Conservation (phyloP, 64 coral and sea anemone genomes). For the Stichodactyla mertensii region DNA sequence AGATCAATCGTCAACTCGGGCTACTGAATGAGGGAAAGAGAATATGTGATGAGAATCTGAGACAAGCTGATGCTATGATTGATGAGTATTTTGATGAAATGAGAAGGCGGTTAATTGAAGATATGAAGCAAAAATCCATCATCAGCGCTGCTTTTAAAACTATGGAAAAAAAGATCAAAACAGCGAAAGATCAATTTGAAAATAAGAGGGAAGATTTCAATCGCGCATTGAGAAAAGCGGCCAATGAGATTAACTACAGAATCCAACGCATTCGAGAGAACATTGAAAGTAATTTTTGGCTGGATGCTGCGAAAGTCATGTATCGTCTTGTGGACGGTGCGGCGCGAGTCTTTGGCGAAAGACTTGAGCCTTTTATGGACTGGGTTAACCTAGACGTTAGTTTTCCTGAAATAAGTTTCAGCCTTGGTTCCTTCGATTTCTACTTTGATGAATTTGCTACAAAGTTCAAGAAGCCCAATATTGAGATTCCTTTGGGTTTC, state of each 20-base stretch:
- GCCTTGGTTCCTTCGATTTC: constrained; percentile 39
- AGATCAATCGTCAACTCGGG: constrained; percentile 55
- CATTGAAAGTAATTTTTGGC: constrained; percentile 56
- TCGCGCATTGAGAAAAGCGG: constrained; percentile 1
- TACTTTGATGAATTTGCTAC: constrained; percentile 47
- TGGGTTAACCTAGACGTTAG: constrained; percentile 66
- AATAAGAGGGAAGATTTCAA: constrained; percentile 36
- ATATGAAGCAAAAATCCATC: constrained; percentile 54
- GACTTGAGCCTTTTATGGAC: constrained; percentile 56
- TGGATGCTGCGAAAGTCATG: constrained; percentile 50
- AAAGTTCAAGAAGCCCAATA: neutral
- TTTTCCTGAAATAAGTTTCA: constrained; percentile 39
- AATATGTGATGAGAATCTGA: constrained; percentile 50
- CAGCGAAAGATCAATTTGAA: constrained; percentile 30
- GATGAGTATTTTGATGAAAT: constrained; percentile 45
- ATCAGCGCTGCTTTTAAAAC: constrained; percentile 33
- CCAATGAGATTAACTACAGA: constrained; percentile 62
- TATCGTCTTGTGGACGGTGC: constrained; percentile 23
- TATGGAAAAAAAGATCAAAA: constrained; percentile 39
- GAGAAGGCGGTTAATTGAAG: constrained; percentile 35
- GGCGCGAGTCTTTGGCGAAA: constrained; percentile 34
- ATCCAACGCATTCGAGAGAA: constrained; percentile 41
- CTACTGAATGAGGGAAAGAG: constrained; percentile 50
- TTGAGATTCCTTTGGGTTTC: neutral
- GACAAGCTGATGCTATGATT: constrained; percentile 38